Conservation (phyloP, 2,797 vertebrate genomes). For the Sebastolobus altivelis region DNA sequence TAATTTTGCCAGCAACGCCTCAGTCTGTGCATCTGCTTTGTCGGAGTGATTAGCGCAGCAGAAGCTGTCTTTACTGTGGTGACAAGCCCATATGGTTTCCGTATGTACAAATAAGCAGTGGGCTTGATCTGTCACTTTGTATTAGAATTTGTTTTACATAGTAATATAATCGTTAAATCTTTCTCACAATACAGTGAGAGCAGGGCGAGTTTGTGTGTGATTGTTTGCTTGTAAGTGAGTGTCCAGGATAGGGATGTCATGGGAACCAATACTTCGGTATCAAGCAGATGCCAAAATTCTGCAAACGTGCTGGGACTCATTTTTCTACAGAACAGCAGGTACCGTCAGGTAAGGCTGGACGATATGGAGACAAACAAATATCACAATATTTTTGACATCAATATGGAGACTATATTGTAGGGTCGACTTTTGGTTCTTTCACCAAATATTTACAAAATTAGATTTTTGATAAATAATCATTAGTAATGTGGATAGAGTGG, state of each 20-base stretch:
- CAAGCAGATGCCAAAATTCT: no score
- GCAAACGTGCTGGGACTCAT: no score
- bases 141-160: constrained; percentile 55
- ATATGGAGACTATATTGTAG: no score
- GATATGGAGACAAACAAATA: no score
- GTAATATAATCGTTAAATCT: constrained; percentile 49
- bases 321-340: no score
- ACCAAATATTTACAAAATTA: no score
- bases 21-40: constrained; percentile 74
- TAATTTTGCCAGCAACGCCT: constrained; percentile 73
- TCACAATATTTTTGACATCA: no score
- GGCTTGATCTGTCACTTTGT: constrained; percentile 65
- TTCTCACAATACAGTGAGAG: constrained; percentile 9
- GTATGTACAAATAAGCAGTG: constrained; percentile 60
- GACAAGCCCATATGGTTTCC: constrained; percentile 75
- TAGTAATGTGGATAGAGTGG: no score
- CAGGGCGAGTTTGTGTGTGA: constrained; percentile 6
- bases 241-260: not conserved
- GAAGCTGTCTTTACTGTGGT: constrained; percentile 66
- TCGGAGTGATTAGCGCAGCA: constrained; percentile 70
- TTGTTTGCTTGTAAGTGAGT: not conserved
- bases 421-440: no score
- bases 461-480: no score
- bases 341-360: no score
- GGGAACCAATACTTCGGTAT: rapidly evolving